phyloP scores from a whole-genome alignment of 2,113 vertebrate species.

The Corvus moneduloides region DNA sequence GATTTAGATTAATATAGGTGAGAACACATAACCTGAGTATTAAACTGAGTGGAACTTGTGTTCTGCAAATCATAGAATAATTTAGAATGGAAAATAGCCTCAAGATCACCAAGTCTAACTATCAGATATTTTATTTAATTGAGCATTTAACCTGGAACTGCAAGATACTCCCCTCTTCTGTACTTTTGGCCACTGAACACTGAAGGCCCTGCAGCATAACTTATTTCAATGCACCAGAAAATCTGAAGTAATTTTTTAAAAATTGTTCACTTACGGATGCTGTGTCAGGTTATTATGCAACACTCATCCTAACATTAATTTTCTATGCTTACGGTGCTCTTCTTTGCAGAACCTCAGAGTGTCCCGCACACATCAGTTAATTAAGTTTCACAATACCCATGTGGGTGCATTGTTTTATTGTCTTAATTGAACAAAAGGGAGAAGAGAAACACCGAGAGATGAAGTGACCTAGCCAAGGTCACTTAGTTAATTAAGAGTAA shows the following conservation, averaged over 20 bases:
- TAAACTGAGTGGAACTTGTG: not conserved
- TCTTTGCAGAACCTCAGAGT: not conserved
- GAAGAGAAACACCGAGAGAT: not conserved
- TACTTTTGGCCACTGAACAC: not conserved
- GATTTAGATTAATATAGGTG: not conserved
- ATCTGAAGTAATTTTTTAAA: not conserved
- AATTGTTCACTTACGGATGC: not conserved
- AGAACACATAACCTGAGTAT: not conserved
- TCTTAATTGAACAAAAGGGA: constrained; percentile 2
- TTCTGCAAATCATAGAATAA: not conserved
- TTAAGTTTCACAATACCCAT: constrained; percentile 9
- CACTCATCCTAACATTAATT: not conserved
- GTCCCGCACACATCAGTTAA: not conserved
- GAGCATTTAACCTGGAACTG: not conserved
- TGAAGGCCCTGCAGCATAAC: not conserved
- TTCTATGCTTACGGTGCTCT: not conserved
- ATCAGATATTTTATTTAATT: not conserved
- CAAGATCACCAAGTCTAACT: not conserved
- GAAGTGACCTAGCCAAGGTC: not conserved
- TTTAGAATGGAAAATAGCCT: not conserved
- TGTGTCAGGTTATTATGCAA: not conserved
- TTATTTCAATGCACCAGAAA: not conserved
- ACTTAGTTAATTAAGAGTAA: not conserved
- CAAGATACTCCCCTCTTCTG: not conserved
- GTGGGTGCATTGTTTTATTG: constrained; percentile 13